These are phyloP conservation scores for Drosophila borealis DNA, from an alignment of 2,888 invertebrate species.

Conservation along the genomic window DNA sequence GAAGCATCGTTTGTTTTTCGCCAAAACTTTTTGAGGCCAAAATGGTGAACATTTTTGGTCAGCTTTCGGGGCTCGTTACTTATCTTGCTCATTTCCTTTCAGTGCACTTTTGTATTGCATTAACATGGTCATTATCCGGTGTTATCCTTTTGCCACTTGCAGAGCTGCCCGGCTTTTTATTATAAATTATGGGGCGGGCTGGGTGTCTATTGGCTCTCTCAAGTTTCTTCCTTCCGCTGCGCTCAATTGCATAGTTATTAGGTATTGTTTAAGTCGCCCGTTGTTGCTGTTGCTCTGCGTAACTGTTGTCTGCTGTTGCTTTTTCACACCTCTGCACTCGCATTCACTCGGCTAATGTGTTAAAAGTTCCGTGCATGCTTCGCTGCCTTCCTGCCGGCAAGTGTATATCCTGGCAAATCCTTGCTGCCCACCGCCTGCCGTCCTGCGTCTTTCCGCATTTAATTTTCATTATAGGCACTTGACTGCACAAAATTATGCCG, in stretches of 20 bases:
- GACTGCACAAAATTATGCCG: conserved; percentile 62
- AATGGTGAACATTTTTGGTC: conserved; percentile 47
- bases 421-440: conserved; percentile 7
- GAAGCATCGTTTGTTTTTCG: conserved; percentile 55
- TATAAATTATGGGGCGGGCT: conserved; percentile 43
- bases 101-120: conserved; percentile 79
- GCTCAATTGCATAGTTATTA: conserved; percentile 72
- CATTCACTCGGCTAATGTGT: conserved; percentile 64
- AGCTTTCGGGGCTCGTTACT: conserved; percentile 60
- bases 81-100: conserved; percentile 78
- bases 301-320: conserved; percentile 34
- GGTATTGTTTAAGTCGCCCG: conserved; percentile 39
- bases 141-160: conserved; percentile 51
- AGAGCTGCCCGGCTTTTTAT: conserved; percentile 26
- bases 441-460: conserved; percentile 57
- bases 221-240: conserved; percentile 59
- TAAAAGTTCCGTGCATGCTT: conserved; percentile 68
- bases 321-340: conserved; percentile 60
- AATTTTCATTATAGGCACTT: conserved; percentile 75
- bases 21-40: conserved; percentile 41
- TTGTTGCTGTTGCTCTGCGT: conserved; percentile 23
- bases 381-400: conserved; percentile 54
- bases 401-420: conserved; percentile 34
- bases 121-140: conserved; percentile 77
- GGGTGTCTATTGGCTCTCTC: conserved; percentile 19